phyloP scores from a whole-genome alignment of 1,140 invertebrate species.

The Anadara kagoshimensis region DNA sequence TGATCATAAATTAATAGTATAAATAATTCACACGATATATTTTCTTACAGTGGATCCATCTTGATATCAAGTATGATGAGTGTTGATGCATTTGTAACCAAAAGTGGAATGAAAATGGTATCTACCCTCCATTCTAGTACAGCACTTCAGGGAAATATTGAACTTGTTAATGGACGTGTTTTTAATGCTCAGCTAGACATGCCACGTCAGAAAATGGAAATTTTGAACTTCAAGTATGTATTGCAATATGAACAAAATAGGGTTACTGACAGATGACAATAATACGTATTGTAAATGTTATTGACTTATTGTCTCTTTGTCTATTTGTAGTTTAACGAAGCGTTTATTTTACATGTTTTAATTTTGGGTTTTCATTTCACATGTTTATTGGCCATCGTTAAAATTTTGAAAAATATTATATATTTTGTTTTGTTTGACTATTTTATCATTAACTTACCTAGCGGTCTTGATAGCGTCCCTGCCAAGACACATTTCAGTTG shows the following conservation, averaged over 20 bases:
- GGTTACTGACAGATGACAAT: not conserved
- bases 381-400: too few species aligned
- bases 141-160: slow-evolving; percentile 83
- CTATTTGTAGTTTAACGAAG: too few species aligned
- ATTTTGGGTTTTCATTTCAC: too few species aligned
- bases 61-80: slow-evolving; percentile 88
- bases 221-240: slow-evolving; percentile 81
- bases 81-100: slow-evolving; percentile 84
- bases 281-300: too few species aligned
- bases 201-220: slow-evolving; percentile 88
- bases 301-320: not conserved
- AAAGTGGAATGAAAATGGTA: slow-evolving; percentile 86
- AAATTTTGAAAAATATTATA: too few species aligned
- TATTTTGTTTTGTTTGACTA: too few species aligned
- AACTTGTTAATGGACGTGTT: slow-evolving; percentile 80
- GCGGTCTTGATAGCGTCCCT: too few species aligned
- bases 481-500: too few species aligned
- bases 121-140: slow-evolving; percentile 89
- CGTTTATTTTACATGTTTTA: too few species aligned
- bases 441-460: too few species aligned
- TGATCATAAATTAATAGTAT: too few species aligned
- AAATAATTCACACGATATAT: too few species aligned
- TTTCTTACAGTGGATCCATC: slow-evolving; percentile 81
- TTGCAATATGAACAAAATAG: not conserved
- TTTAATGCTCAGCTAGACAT: slow-evolving; percentile 84